Conservation (phyloP, 2,113 vertebrate genomes). For the Tragelaphus strepsiceros region DNA sequence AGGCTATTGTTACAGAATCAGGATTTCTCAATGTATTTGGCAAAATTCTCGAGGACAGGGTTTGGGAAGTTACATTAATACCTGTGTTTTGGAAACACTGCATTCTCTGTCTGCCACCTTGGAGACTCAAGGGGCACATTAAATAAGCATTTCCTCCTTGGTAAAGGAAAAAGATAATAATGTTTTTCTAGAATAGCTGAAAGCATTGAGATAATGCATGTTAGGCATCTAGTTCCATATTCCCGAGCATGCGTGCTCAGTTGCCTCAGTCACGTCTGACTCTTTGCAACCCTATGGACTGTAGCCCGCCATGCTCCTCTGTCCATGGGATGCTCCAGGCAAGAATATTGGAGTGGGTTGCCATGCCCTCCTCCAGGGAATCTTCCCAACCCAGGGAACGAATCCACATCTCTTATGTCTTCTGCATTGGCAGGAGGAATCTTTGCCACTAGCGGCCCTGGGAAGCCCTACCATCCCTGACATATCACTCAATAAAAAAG, state of each 20-base stretch:
- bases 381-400: not conserved
- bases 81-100: not conserved
- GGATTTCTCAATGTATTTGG: not conserved
- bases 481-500: not conserved
- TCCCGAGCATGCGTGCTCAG: fast-evolving
- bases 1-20: not conserved
- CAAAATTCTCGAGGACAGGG: not conserved
- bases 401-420: not conserved
- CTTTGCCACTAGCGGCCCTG: not conserved
- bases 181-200: not conserved
- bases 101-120: not conserved
- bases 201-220: not conserved
- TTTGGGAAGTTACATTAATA: not conserved
- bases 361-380: not conserved
- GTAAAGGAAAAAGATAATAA: not conserved
- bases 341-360: not conserved
- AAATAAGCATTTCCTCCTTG: not conserved
- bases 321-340: not conserved
- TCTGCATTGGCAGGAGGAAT: not conserved
- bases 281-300: not conserved
- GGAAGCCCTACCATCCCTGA: not conserved
- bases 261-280: not conserved
- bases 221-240: not conserved
- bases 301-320: not conserved
- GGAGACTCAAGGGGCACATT: not conserved